Conservation (phyloP, 2,888 invertebrate genomes). For the Dorcus hopei region DNA sequence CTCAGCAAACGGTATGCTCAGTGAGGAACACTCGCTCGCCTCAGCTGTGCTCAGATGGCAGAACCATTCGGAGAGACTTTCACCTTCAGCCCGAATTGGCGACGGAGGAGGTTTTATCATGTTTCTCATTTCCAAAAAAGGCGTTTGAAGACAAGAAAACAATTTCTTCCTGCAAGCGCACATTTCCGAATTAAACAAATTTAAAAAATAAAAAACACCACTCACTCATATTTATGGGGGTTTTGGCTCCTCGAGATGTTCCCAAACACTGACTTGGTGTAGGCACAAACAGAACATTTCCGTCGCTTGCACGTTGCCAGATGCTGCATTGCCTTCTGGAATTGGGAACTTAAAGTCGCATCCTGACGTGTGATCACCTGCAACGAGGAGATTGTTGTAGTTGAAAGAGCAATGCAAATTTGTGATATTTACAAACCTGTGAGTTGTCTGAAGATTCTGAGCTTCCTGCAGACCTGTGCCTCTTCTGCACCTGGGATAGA, state of each 20-base stretch:
- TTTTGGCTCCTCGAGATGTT: conserved; percentile 45
- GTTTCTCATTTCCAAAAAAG: conserved; percentile 56
- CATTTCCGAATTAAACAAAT: background rate
- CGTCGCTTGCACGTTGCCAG: conserved; percentile 54
- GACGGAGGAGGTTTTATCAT: conserved; percentile 54
- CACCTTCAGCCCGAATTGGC: conserved; percentile 45
- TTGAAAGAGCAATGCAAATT: background rate
- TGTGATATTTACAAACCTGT: conserved; percentile 23
- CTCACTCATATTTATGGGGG: conserved; percentile 50
- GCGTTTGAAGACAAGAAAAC: conserved; percentile 59
- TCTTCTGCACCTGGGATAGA: conserved; percentile 39
- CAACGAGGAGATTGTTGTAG: background rate
- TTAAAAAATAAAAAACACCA: conserved; percentile 12
- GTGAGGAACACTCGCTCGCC: conserved; percentile 46
- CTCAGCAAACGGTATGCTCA: conserved; percentile 47
- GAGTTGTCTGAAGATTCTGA: conserved; percentile 23
- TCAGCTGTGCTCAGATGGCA: conserved; percentile 36
- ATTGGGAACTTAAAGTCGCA: conserved; percentile 51
- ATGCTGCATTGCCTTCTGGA: conserved; percentile 55
- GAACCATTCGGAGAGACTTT: conserved; percentile 49
- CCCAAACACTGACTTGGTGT: conserved; percentile 57
- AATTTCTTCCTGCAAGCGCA: conserved; percentile 52
- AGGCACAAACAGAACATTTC: conserved; percentile 59
- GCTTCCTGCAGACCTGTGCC: conserved; percentile 34
- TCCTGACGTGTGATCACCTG: conserved; percentile 52